Base-by-base conservation (phyloP, 2,113 vertebrate species). In the Tauraco erythrolophus region DNA sequence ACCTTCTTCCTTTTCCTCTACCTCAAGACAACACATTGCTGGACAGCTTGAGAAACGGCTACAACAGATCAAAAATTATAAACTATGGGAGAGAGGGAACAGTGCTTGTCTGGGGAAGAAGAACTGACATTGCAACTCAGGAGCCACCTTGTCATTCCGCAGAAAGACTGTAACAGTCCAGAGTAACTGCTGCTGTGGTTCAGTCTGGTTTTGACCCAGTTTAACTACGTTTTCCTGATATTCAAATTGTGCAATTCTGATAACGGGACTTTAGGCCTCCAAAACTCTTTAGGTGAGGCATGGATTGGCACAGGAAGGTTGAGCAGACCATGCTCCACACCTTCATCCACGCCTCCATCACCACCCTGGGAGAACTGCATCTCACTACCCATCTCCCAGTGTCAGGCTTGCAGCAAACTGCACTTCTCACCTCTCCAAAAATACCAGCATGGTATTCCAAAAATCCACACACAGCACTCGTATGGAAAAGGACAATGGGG, bases 401-500 rank as follows among this genome's bases (percentile, higher is more conserved):
- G 7, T 13, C 16, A 16, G 13, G 35, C 31, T 43, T 37, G 21
- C 50, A 74, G 60, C 24, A 45, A 1, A 1, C 19, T 7, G 37
- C 37, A 28, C 30, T 14, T 14, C 35, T 19, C 35, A 37, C 24
- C 58, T 65, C 87, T 35, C 35, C 5, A 65, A 64, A 57, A 85
- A 10, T 3, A 41, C 13, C 57, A 48, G 19, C 0, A 1, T 22
- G n/a, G n/a, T n/a, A n/a, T n/a, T n/a, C n/a, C n/a, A n/a, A n/a
- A n/a, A n/a, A n/a, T n/a, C n/a, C n/a, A n/a, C n/a, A n/a, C n/a
- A n/a, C 57, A 48, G 19, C 0, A 1, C 19, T 37, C 10, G 11
- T 6, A 48, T 0, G 11, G 48, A 41, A 48, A 72, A 64, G 24
- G 17, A 50, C 15, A 56, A 54, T 14, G 5, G 30, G 6, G 10